A percentile compares a stretch with the other conserved stretches of the same genome.
These are phyloP conservation scores for Tamias sibiricus DNA, from an alignment of 2,113 vertebrate species.

Conservation along the genomic window DNA sequence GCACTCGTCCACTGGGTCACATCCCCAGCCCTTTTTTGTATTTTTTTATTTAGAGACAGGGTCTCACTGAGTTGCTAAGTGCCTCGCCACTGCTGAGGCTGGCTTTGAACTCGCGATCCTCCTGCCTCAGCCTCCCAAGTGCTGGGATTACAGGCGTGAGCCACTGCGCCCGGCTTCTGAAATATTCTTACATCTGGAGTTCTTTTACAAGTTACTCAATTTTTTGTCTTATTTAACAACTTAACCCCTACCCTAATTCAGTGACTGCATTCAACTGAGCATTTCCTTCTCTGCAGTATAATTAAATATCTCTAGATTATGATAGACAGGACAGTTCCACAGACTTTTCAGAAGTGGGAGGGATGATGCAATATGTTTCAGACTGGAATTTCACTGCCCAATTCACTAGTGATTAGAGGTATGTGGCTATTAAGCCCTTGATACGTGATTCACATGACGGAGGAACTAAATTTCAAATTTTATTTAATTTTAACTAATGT, in stretches of 20 bases:
- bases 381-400: not conserved
- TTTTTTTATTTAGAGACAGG: no score
- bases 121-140: no score
- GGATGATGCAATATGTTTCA: not conserved
- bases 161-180: no score
- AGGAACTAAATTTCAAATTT: conserved; percentile 41
- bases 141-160: no score
- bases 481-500: conserved; percentile 36
- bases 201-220: not conserved
- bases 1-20: no score
- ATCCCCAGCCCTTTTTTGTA: no score
- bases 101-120: no score
- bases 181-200: not conserved
- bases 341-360: not conserved
- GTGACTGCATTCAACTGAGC: not conserved
- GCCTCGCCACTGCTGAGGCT: no score
- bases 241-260: not conserved
- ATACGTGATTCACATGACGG: not conserved
- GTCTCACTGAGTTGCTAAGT: no score
- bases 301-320: not conserved
- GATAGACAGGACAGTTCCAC: not conserved
- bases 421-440: not conserved
- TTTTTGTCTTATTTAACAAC: not conserved
- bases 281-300: not conserved
- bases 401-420: not conserved